phyloP scores from a whole-genome alignment of 2,113 vertebrate genomes.

The Marmota monax region DNA sequence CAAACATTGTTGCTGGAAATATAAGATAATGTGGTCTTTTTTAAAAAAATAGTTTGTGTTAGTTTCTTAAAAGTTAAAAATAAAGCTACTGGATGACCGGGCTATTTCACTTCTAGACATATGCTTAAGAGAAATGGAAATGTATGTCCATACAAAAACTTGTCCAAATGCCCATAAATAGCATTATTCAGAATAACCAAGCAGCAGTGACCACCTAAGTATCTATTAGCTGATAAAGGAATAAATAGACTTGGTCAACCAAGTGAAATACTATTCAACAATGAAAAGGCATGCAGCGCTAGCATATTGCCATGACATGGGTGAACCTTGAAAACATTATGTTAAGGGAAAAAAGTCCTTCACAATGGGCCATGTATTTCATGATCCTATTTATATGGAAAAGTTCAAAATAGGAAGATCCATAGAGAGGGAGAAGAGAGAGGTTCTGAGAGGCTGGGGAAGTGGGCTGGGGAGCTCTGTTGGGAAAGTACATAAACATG shows the following conservation, averaged over 20 bases:
- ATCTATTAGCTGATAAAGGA: neutral
- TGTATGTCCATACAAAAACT: neutral
- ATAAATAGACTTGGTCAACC: neutral
- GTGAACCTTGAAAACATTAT: neutral
- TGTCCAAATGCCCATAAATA: neutral
- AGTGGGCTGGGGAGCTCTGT: neutral
- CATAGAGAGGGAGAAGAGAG: neutral
- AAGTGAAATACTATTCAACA: neutral
- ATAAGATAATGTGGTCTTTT: neutral
- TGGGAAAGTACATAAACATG: neutral
- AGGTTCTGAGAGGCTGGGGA: neutral
- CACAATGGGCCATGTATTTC: neutral
- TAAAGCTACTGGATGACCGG: neutral
- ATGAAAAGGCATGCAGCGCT: neutral
- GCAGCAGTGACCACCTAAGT: neutral
- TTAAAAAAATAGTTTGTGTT: neutral
- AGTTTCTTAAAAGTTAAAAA: conserved; percentile 3
- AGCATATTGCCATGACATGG: neutral
- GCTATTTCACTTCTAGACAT: neutral
- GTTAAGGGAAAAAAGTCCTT: neutral
- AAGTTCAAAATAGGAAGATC: neutral
- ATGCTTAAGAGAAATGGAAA: conserved; percentile 24
- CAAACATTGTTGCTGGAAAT: neutral
- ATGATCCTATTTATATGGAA: neutral
- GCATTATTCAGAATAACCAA: neutral